phyloP scores from a whole-genome alignment of 1,140 invertebrate species.

The Saxidomus purpurata region DNA sequence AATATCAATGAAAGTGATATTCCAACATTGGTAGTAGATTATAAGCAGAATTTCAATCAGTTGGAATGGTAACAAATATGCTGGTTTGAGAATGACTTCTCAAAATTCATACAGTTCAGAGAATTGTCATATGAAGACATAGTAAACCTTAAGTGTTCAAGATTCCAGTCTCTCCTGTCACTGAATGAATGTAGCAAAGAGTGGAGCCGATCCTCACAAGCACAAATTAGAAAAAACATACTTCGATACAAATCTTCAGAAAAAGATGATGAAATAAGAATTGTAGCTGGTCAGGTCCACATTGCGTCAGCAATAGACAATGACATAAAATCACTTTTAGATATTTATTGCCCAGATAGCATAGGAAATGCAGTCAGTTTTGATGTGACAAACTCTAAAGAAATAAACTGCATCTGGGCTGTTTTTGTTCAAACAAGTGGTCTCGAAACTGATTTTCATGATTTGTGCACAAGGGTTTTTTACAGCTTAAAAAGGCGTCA shows the following conservation, averaged over 20 bases:
- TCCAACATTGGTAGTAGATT: no score
- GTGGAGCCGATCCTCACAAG: background rate
- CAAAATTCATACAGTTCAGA: no score
- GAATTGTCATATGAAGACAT: no score
- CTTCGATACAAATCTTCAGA: no score
- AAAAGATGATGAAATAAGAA: no score
- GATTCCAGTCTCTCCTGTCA: no score
- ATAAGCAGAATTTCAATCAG: no score
- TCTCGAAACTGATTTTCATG: background rate
- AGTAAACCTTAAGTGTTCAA: no score
- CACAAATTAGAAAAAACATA: background rate
- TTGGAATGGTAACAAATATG: no score
- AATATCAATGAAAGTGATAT: no score
- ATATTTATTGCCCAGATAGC: background rate
- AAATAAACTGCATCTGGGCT: background rate
- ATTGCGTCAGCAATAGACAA: background rate
- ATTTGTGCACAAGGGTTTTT: background rate
- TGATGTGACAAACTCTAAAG: constrained; percentile 6
- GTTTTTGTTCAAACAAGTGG: background rate
- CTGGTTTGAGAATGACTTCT: no score
- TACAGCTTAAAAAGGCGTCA: background rate
- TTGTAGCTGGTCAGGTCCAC: background rate
- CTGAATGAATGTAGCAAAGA: no score
- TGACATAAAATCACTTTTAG: background rate
- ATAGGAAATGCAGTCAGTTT: background rate